These are phyloP conservation scores for Thalpophila matura DNA, from an alignment of 2,888 invertebrate genomes.

Conservation along the genomic window DNA sequence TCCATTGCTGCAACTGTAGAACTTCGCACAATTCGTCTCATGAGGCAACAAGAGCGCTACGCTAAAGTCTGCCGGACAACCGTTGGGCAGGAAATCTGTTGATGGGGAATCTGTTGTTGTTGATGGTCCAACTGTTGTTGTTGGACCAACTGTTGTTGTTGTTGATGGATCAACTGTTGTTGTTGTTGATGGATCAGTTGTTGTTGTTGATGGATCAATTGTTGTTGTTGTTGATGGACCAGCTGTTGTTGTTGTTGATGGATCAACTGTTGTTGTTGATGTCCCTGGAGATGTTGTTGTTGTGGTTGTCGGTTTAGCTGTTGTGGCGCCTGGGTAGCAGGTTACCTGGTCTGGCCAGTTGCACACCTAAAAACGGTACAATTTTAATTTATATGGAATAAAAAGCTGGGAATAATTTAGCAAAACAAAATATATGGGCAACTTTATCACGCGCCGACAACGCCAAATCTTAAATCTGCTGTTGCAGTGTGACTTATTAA, in stretches of 20 bases:
- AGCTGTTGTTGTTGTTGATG: constrained; percentile 7
- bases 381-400: not conserved
- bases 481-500: too few species aligned
- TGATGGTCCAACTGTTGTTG: not conserved
- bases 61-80: constrained; percentile 53
- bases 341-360: constrained; percentile 48
- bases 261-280: constrained; percentile 11
- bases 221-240: constrained; percentile 9
- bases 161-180: not conserved
- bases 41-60: constrained; percentile 45
- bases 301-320: constrained; percentile 7
- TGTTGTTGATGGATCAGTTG: not conserved
- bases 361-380: constrained; percentile 52
- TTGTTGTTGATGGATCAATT: constrained; percentile 6
- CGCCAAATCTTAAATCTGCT: too few species aligned
- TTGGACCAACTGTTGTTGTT: too few species aligned
- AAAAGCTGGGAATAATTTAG: too few species aligned
- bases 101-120: constrained; percentile 18
- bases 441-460: too few species aligned
- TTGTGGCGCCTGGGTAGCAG: constrained; percentile 24
- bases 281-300: constrained; percentile 5
- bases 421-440: too few species aligned
- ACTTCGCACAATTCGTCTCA: constrained; percentile 58
- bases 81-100: constrained; percentile 45
- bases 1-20: constrained; percentile 62